phyloP scores from a whole-genome alignment of 2,888 invertebrate genomes.

The Clunio marinus region DNA sequence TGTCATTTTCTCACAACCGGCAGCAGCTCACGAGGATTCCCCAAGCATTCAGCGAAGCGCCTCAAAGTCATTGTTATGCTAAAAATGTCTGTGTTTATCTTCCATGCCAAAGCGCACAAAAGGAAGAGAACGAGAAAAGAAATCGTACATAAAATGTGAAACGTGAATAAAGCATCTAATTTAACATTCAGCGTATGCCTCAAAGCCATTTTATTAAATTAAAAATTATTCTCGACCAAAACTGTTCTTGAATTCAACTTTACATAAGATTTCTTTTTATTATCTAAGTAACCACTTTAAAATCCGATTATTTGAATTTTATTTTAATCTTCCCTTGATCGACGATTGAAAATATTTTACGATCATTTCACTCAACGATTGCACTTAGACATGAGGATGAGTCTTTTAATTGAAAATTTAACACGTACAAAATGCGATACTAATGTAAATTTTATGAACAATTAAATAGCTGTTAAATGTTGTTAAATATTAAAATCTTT shows the following conservation, averaged over 20 bases:
- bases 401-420: not conserved
- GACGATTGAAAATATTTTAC: not conserved
- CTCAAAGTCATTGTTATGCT: conserved; percentile 32
- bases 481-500: not conserved
- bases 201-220: conserved; percentile 35
- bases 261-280: not conserved
- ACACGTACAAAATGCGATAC: not conserved
- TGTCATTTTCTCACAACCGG: conserved; percentile 22
- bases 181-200: not conserved
- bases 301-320: too few relatives aligned
- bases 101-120: conserved; percentile 7
- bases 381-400: not conserved
- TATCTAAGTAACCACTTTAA: too few relatives aligned
- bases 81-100: conserved; percentile 28
- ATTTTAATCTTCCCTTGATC: too few relatives aligned
- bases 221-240: not conserved
- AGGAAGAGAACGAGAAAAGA: not conserved
- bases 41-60: not conserved
- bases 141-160: conserved; percentile 3
- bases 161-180: conserved; percentile 10
- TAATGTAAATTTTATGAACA: conserved; percentile 15
- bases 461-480: not conserved
- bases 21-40: not conserved
- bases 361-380: not conserved
- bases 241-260: not conserved